Base-by-base conservation (phyloP, 2,797 vertebrate species). In the Siniperca obscura region DNA sequence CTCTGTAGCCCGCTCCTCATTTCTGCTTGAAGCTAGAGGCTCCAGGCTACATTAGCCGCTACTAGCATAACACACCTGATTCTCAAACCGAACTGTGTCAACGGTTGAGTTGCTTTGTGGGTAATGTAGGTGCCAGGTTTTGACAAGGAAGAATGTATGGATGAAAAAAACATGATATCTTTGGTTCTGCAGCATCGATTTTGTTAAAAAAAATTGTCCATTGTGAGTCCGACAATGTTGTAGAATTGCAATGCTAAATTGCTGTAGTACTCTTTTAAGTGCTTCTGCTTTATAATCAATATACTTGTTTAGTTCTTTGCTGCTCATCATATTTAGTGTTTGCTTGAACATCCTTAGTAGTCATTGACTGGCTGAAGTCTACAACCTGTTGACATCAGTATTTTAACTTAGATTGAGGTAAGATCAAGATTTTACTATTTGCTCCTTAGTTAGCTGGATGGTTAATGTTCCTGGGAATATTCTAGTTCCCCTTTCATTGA, bases 401-500 rank as follows among this genome's bases (percentile, higher is more conserved):
- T 40, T 34, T 38, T 61, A 10, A 38, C 21, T 55, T 55, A 40
- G 22, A 55, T 6, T 16, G 50, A 55, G 22, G 36, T 53, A 34
- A 38, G 3, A 19, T 53, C 30, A 52, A 9, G 21, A 61, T n/a
- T 36, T n/a, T 21, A 13, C 22, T 9, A 1, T 40, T 50, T 55
- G 46, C 40, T 77, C 34, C 36, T 25, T 70, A 25, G 14, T 67
- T 13, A 34, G 25, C 22, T 53, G 12, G 7, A 61, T n/a, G 11
- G 9, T 74, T 38, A 40, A 64, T 55, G 73, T 78, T 80, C 22
- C 50, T 70, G 6, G 46, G 53, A 75, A 82, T 65, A 36, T 59
- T 75, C 50, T 76, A 46, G 71, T 76, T 79, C 46, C 56, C 48
- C 76, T 53, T 74, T 86, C 72, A 78, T 82, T 86, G 76, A 79